These are phyloP conservation scores for Alligator sinensis DNA, from an alignment of 2,113 vertebrate genomes.

Conservation along the genomic window DNA sequence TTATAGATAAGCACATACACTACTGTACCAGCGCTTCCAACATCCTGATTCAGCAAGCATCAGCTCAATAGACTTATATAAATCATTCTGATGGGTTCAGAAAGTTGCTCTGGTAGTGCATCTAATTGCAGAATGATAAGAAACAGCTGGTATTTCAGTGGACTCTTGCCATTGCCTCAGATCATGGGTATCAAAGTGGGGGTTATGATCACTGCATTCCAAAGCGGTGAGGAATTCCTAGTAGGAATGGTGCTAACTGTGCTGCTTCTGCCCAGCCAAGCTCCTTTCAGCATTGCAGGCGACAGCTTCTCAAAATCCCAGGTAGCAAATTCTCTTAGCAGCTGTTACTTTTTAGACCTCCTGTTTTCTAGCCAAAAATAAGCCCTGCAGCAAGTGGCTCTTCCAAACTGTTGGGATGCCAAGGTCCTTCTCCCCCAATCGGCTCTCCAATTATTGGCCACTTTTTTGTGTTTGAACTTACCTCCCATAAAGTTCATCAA, in stretches of 20 bases:
- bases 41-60: conserved; percentile 12
- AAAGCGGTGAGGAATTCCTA: background rate
- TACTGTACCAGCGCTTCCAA: background rate
- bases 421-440: background rate
- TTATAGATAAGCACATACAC: background rate
- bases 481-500: background rate
- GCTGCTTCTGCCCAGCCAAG: background rate
- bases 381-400: background rate
- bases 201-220: fast-evolving
- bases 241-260: background rate
- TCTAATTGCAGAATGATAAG: background rate
- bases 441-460: background rate
- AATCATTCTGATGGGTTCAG: conserved; percentile 3
- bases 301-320: background rate
- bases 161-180: background rate
- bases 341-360: background rate
- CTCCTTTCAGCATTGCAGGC: background rate
- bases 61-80: conserved; percentile 29
- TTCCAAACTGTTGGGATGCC: background rate
- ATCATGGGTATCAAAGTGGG: background rate
- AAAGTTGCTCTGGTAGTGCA: background rate
- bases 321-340: background rate
- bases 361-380: background rate
- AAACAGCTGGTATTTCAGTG: background rate
- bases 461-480: background rate